These are phyloP conservation scores for Brachionus asplanchnoidis DNA, from an alignment of 1,140 invertebrate genomes.

Conservation along the genomic window DNA sequence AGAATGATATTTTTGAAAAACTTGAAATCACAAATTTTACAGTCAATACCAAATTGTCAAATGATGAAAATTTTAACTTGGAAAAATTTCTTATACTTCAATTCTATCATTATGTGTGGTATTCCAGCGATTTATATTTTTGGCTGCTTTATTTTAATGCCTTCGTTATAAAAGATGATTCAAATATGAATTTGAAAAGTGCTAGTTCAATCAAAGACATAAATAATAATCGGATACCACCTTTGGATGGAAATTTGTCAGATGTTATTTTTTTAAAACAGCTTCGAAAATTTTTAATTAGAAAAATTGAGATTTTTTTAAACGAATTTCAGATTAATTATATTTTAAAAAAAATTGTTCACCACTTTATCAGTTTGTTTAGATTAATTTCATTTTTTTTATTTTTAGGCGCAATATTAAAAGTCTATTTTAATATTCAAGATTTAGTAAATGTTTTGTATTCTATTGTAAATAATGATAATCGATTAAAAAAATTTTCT, in stretches of 20 bases:
- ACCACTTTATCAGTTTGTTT: background rate
- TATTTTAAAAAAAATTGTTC: background rate
- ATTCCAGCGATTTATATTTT: constrained; percentile 9
- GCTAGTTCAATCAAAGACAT: background rate
- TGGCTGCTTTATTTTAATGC: constrained; percentile 5
- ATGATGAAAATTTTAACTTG: background rate
- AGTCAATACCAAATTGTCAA: background rate
- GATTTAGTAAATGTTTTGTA: background rate
- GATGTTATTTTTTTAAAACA: background rate
- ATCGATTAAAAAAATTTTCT: background rate
- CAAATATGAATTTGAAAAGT: background rate
- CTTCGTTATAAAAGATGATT: background rate
- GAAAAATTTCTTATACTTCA: background rate
- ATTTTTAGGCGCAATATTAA: background rate
- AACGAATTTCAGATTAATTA: background rate
- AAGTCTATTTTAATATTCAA: background rate
- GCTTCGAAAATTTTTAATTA: background rate
- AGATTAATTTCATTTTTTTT: background rate
- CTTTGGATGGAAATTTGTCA: background rate
- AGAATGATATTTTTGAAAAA: background rate
- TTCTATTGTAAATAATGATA: background rate
- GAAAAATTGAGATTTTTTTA: background rate
- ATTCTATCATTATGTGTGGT: constrained; percentile 5
- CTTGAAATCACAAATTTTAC: background rate
- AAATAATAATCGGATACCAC: background rate